A percentile compares a stretch with the other conserved stretches of the same genome.
These are phyloP conservation scores for Cataglyphis hispanica DNA, from an alignment of 1,140 invertebrate genomes.

Conservation along the genomic window DNA sequence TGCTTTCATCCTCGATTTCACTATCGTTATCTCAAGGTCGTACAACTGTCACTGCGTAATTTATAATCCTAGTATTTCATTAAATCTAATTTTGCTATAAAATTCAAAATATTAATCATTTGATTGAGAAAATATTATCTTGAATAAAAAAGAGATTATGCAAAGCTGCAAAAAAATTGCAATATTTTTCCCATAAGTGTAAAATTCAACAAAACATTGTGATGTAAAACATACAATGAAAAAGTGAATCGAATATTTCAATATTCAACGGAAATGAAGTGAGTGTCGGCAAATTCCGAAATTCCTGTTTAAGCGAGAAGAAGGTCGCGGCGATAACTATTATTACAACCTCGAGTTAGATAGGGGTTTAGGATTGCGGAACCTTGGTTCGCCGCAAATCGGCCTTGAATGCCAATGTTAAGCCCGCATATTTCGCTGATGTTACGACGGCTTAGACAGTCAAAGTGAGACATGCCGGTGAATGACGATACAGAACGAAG, in stretches of 20 bases:
- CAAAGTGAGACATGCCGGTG: not conserved
- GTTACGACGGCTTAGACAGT: not conserved
- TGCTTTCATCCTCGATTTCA: constrained; percentile 19
- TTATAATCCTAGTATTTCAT: not conserved
- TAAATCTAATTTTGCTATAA: not conserved
- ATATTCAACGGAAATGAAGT: not conserved
- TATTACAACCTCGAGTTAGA: constrained; percentile 41
- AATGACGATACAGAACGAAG: constrained; percentile 46
- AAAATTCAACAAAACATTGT: not conserved
- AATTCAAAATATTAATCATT: not conserved
- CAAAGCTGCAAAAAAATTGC: not conserved
- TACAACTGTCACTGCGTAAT: not conserved
- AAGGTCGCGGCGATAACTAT: constrained; percentile 21
- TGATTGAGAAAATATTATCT: not conserved
- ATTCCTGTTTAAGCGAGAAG: constrained; percentile 10
- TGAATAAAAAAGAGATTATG: not conserved
- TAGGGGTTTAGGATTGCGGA: constrained; percentile 73
- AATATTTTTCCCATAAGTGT: not conserved
- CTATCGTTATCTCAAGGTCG: not conserved
- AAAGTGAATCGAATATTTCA: not conserved
- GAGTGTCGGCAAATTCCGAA: constrained; percentile 23
- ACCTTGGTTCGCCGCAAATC: constrained; percentile 68
- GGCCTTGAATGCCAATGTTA: constrained; percentile 73
- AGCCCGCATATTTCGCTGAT: constrained; percentile 69
- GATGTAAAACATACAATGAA: not conserved